Evolutionary conservation across 2,888 invertebrate genomes (phyloP).

Genomic region (Limnephilus rhombicus): DNA sequence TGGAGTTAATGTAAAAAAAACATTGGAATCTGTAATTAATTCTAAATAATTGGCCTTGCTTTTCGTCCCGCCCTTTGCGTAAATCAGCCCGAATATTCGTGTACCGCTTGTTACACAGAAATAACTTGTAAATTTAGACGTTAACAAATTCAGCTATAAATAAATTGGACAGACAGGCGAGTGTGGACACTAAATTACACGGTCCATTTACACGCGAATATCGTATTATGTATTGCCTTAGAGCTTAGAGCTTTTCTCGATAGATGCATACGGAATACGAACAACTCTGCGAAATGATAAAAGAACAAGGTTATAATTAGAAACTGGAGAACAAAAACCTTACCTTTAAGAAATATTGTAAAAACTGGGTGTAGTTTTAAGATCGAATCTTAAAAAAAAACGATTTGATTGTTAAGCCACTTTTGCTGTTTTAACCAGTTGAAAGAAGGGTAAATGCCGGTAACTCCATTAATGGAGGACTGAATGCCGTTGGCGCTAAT

Average conservation of each 20-base stretch:
- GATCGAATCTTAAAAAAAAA: background rate
- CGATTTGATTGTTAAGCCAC: background rate
- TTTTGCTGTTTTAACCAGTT: no score
- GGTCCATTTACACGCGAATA: conserved; percentile 12
- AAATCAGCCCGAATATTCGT: background rate
- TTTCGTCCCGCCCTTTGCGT: conserved; percentile 2
- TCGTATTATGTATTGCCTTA: background rate
- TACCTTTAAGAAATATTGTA: background rate
- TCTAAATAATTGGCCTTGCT: background rate
- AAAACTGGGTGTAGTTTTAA: background rate
- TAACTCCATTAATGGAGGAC: no score
- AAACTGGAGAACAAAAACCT: background rate
- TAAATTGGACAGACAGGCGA: background rate
- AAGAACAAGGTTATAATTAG: background rate
- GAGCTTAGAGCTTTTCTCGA: background rate
- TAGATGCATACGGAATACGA: background rate
- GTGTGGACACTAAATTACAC: conserved; percentile 29
- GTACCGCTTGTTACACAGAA: background rate
- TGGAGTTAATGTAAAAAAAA: no score
- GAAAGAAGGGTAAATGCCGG: no score
- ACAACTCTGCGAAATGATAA: background rate
- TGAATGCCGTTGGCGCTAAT: no score
- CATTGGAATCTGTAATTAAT: background rate
- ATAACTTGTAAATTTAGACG: conserved; percentile 38
- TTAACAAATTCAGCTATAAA: conserved; percentile 26